phyloP scores from a whole-genome alignment of 2,888 invertebrate species.

The Subacronicta megacephala region DNA sequence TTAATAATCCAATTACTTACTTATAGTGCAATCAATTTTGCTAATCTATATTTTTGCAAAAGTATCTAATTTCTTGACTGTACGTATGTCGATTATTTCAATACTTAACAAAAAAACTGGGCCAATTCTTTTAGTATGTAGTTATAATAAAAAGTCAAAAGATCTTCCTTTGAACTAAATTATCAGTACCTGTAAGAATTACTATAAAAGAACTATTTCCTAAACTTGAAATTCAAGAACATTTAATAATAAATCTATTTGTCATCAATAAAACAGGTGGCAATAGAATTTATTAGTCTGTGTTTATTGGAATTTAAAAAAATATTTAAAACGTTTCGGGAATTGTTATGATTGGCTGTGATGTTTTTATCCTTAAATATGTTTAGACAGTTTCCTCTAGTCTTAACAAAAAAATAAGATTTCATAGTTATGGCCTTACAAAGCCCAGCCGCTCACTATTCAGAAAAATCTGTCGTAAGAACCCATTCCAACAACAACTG shows the following conservation, averaged over 20 bases:
- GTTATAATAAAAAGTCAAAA: slow-evolving; percentile 26
- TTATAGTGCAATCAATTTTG: slow-evolving; percentile 56
- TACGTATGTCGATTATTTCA: slow-evolving; percentile 23
- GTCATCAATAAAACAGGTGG: neutral
- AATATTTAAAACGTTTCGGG: slow-evolving; percentile 41
- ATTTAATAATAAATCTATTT: slow-evolving; percentile 3
- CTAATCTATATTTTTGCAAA: slow-evolving; percentile 45
- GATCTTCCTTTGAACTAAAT: slow-evolving; percentile 39
- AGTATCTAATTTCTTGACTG: slow-evolving; percentile 31
- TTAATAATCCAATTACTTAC: slow-evolving; percentile 55
- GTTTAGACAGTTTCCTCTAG: slow-evolving; percentile 43
- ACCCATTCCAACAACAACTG: no score
- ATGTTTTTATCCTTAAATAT: slow-evolving; percentile 46
- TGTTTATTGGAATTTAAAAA: slow-evolving; percentile 5
- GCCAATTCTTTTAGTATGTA: slow-evolving; percentile 49
- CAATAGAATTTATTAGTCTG: slow-evolving; percentile 11
- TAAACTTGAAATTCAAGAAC: slow-evolving; percentile 8
- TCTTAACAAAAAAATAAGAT: slow-evolving; percentile 24
- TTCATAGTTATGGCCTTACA: slow-evolving; percentile 23
- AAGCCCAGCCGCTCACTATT: no score
- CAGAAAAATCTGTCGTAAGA: no score
- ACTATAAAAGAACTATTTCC: slow-evolving; percentile 21
- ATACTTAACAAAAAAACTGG: slow-evolving; percentile 45
- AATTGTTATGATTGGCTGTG: slow-evolving; percentile 58
- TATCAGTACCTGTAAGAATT: slow-evolving; percentile 35